These are phyloP conservation scores for Flexamia atlantica DNA, from an alignment of 2,888 invertebrate species.

Conservation along the genomic window DNA sequence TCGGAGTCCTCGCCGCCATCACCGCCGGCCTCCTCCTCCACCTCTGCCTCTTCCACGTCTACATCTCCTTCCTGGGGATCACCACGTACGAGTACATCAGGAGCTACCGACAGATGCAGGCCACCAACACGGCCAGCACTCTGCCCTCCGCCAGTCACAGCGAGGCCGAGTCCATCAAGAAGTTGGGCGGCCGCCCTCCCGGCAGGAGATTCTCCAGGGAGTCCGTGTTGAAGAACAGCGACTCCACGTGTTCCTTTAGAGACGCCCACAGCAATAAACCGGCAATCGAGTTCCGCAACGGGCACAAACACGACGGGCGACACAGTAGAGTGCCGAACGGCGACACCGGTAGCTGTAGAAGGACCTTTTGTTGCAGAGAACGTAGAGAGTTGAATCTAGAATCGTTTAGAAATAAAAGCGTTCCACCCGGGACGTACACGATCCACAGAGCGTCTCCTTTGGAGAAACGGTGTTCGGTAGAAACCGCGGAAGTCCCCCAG, in stretches of 20 bases:
- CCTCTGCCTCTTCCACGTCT: slow-evolving; percentile 92
- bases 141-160: slow-evolving; percentile 63
- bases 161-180: slow-evolving; percentile 60
- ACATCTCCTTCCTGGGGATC: slow-evolving; percentile 89
- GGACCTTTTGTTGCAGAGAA: slow-evolving; percentile 36
- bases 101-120: slow-evolving; percentile 69
- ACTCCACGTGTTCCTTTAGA: slow-evolving; percentile 51
- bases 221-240: slow-evolving; percentile 47
- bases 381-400: slow-evolving; percentile 32
- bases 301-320: neutral
- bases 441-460: slow-evolving; percentile 39
- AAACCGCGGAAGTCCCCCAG: slow-evolving; percentile 46
- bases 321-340: slow-evolving; percentile 38
- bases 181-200: slow-evolving; percentile 40
- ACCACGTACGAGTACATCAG: slow-evolving; percentile 95
- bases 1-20: slow-evolving; percentile 85
- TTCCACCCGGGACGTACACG: slow-evolving; percentile 22
- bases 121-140: slow-evolving; percentile 61
- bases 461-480: slow-evolving; percentile 54
- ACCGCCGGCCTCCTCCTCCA: slow-evolving; percentile 88
- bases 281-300: slow-evolving; percentile 17
- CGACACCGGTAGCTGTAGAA: slow-evolving; percentile 23
- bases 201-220: slow-evolving; percentile 22
- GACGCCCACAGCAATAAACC: slow-evolving; percentile 21
- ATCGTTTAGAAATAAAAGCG: slow-evolving; percentile 28